Evolutionary conservation across 2,888 invertebrate species (phyloP).

Genomic region (Papilio protenor): DNA sequence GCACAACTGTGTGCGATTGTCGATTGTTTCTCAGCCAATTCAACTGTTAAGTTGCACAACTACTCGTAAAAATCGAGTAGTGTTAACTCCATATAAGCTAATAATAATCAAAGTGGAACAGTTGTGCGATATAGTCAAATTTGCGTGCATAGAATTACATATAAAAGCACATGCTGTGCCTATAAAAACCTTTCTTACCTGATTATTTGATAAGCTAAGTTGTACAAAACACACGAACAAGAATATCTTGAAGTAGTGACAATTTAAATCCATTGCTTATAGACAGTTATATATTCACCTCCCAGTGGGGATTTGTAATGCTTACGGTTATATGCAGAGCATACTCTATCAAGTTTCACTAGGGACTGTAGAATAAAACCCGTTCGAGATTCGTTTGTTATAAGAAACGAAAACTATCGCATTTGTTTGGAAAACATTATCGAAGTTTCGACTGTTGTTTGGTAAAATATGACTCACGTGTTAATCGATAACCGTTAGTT

Average conservation of each 20-base stretch:
- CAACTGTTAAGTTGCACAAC: too few species aligned
- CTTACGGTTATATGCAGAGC: not conserved
- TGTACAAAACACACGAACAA: constrained; percentile 20
- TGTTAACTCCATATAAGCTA: too few species aligned
- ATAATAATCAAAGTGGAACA: too few species aligned
- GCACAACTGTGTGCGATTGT: too few species aligned
- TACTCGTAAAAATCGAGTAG: too few species aligned
- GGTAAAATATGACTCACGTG: constrained; percentile 9
- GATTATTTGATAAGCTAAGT: constrained; percentile 1
- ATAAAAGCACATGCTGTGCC: too few species aligned
- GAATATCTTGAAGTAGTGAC: constrained; percentile 14
- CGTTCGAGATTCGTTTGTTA: not conserved
- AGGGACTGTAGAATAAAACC: not conserved
- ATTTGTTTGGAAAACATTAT: constrained; percentile 34
- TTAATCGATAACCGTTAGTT: not conserved
- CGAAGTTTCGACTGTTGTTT: constrained; percentile 8
- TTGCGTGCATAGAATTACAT: too few species aligned
- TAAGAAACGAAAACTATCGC: constrained; percentile 3
- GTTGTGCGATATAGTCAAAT: too few species aligned
- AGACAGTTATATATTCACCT: not conserved
- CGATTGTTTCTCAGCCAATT: too few species aligned
- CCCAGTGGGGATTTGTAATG: not conserved
- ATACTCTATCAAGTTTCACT: not conserved
- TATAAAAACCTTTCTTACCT: constrained; percentile 15
- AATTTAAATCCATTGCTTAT: constrained; percentile 26